These are phyloP conservation scores for Tetramorium parvispinum DNA, from an alignment of 1,140 invertebrate genomes.

Conservation along the genomic window DNA sequence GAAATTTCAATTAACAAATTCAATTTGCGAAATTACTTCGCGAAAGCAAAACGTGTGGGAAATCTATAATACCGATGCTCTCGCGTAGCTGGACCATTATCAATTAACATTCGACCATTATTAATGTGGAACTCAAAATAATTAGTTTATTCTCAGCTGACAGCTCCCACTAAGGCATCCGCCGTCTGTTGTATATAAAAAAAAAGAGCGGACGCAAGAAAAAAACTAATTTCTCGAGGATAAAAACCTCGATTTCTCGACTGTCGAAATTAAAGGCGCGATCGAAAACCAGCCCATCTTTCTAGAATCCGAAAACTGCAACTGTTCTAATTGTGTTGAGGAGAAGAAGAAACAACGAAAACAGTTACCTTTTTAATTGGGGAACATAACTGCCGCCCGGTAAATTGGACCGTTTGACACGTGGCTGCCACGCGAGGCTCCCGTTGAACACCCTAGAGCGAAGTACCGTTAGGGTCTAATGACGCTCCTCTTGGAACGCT, in stretches of 20 bases:
- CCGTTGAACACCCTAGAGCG: slow-evolving; percentile 62
- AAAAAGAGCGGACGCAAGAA: neutral
- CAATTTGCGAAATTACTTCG: slow-evolving; percentile 1
- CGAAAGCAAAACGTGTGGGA: neutral
- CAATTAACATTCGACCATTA: slow-evolving; percentile 63
- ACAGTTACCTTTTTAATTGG: slow-evolving; percentile 76
- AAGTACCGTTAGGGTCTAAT: slow-evolving; percentile 53
- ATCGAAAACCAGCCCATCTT: slow-evolving; percentile 30
- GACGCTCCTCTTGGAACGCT: slow-evolving; percentile 53
- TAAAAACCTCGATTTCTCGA: slow-evolving; percentile 48
- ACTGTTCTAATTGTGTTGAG: slow-evolving; percentile 61
- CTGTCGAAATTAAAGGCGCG: slow-evolving; percentile 62
- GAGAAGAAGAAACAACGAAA: slow-evolving; percentile 61
- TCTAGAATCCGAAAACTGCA: slow-evolving; percentile 43
- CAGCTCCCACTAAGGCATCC: slow-evolving; percentile 55
- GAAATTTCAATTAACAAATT: slow-evolving; percentile 13
- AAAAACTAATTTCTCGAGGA: slow-evolving; percentile 55
- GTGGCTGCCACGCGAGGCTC: slow-evolving; percentile 68
- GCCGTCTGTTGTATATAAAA: slow-evolving; percentile 59
- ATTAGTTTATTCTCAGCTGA: slow-evolving; percentile 51
- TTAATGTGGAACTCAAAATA: slow-evolving; percentile 29
- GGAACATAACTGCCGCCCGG: slow-evolving; percentile 70
- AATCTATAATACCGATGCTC: neutral
- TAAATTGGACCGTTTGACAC: slow-evolving; percentile 76
- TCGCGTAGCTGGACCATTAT: slow-evolving; percentile 20